Percentiles rank a stretch among this genome's conserved stretches.
Evolutionary conservation across 2,888 invertebrate species (phyloP).

Genomic region (Ormyrus nitidulus): DNA sequence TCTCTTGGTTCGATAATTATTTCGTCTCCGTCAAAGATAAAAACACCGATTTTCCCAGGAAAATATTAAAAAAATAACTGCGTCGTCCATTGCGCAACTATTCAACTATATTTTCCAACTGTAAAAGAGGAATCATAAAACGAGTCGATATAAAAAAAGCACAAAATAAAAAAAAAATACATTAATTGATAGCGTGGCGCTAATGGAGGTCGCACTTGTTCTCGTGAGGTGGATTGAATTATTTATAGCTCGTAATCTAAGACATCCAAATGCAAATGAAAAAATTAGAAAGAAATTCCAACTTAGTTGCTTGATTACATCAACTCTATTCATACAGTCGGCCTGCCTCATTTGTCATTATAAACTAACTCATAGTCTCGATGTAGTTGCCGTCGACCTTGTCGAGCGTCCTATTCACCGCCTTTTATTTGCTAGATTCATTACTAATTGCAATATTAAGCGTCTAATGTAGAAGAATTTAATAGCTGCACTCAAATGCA

Average conservation of each 20-base stretch:
- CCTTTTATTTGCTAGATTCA: conserved; percentile 18
- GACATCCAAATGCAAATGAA: conserved; percentile 41
- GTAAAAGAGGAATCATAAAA: too few species aligned
- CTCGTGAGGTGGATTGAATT: conserved; percentile 25
- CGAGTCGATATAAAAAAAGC: too few species aligned
- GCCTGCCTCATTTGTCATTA: conserved; percentile 36
- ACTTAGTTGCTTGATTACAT: conserved; percentile 40
- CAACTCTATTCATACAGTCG: conserved; percentile 38
- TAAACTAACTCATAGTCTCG: not conserved
- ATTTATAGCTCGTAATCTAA: conserved; percentile 34
- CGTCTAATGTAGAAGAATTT: not conserved
- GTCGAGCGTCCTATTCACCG: conserved; percentile 3
- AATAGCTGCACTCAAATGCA: not conserved
- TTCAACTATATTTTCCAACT: too few species aligned
- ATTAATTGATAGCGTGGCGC: not conserved
- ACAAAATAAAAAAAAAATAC: not conserved
- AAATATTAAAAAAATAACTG: too few species aligned
- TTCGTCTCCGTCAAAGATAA: too few species aligned
- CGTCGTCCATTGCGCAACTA: too few species aligned
- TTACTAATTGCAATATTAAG: conserved; percentile 43
- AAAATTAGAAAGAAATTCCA: conserved; percentile 46
- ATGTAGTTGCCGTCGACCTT: conserved; percentile 13
- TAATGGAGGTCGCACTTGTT: not conserved
- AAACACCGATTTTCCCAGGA: too few species aligned
- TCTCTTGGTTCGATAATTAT: too few species aligned